Conservation (phyloP, 1,140 invertebrate genomes). For the Semibalanus balanoides region DNA sequence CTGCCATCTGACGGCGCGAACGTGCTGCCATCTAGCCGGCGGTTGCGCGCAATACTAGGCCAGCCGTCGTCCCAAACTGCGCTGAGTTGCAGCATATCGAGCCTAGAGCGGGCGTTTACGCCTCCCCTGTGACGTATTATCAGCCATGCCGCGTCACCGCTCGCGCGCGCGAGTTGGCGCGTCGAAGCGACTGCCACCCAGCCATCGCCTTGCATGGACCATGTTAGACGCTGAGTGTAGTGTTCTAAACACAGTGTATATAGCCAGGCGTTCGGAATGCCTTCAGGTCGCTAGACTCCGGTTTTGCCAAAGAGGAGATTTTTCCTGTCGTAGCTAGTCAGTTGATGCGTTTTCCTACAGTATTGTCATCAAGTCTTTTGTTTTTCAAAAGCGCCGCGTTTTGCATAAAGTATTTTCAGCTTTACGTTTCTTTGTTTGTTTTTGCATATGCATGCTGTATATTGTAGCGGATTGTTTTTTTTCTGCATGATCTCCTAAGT, state of each 20-base stretch:
- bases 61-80: no score
- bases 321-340: conserved; percentile 1
- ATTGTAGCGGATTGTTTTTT: background rate
- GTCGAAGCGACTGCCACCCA: background rate
- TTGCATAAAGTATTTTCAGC: background rate
- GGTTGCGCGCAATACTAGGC: background rate
- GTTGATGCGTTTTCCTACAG: background rate
- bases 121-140: background rate
- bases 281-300: background rate
- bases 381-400: background rate
- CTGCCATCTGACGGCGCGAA: background rate
- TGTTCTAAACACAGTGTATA: background rate
- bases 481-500: background rate
- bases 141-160: no score
- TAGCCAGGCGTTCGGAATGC: background rate
- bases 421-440: background rate
- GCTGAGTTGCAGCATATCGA: background rate
- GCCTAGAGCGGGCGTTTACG: no score
- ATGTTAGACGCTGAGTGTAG: background rate
- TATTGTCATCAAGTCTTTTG: background rate
- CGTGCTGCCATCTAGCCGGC: background rate
- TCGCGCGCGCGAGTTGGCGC: background rate
- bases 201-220: background rate
- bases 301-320: background rate
- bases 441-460: background rate